Evolutionary conservation across 2,888 invertebrate genomes (phyloP).

Genomic region (Tinea semifulvella): DNA sequence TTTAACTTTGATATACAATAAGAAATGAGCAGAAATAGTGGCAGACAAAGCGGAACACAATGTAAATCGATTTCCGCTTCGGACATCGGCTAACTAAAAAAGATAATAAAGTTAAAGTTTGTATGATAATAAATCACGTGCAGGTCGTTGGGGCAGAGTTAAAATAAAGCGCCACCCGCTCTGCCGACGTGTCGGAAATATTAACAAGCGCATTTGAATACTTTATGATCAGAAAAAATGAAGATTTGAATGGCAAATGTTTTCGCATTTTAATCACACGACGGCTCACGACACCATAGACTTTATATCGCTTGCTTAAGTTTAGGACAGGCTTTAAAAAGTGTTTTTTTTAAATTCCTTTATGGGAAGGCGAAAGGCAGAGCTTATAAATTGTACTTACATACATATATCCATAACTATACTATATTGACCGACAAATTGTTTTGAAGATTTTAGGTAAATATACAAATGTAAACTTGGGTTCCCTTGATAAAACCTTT

Average conservation of each 20-base stretch:
- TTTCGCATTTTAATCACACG: conserved; percentile 56
- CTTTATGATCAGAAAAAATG: conserved; percentile 62
- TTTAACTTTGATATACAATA: too few relatives aligned
- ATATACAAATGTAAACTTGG: too few relatives aligned
- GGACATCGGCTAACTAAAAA: conserved; percentile 14
- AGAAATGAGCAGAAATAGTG: too few relatives aligned
- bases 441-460: neutral
- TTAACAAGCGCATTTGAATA: conserved; percentile 59
- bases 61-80: conserved; percentile 3
- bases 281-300: neutral
- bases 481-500: too few relatives aligned
- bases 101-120: conserved; percentile 15
- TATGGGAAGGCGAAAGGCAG: too few relatives aligned
- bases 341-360: too few relatives aligned
- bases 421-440: too few relatives aligned
- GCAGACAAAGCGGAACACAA: neutral
- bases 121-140: conserved; percentile 14
- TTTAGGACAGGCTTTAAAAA: too few relatives aligned
- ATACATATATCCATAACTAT: too few relatives aligned
- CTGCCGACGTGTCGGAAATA: conserved; percentile 55
- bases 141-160: conserved; percentile 15
- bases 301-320: too few relatives aligned
- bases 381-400: too few relatives aligned
- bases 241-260: conserved; percentile 62
- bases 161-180: conserved; percentile 31